Evolutionary conservation across 2,888 invertebrate genomes (phyloP).

Genomic region (Hyalella azteca): DNA sequence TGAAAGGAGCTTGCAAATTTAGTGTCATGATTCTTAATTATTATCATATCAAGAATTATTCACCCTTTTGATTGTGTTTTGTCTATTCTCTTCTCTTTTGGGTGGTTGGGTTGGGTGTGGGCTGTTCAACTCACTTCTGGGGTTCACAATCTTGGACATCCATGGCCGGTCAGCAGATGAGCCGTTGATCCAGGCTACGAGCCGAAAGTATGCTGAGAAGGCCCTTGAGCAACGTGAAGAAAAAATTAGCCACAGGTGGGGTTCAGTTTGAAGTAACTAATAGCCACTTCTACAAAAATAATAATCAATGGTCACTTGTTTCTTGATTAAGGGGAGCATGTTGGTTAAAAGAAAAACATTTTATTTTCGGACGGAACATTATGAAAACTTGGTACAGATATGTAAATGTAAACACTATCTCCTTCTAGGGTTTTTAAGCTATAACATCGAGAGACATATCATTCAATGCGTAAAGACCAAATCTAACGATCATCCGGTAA

Average conservation of each 20-base stretch:
- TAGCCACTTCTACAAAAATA: too few relatives aligned
- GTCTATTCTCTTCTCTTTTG: conserved; percentile 10
- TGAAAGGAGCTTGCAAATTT: neutral
- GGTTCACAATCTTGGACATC: conserved; percentile 74
- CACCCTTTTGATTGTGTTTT: conserved; percentile 27
- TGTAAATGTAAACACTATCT: too few relatives aligned
- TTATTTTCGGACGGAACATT: too few relatives aligned
- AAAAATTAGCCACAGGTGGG: conserved; percentile 99
- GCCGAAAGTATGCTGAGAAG: conserved; percentile 95
- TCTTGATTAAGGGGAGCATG: too few relatives aligned
- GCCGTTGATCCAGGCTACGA: conserved; percentile 98
- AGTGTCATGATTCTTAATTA: neutral
- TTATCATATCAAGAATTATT: neutral
- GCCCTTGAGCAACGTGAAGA: conserved; percentile 99
- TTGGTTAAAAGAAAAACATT: too few relatives aligned
- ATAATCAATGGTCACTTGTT: too few relatives aligned
- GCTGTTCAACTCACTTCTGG: conserved; percentile 15
- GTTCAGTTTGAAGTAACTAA: too few relatives aligned
- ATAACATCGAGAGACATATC: too few relatives aligned
- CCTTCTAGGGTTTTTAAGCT: too few relatives aligned
- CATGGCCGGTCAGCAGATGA: conserved; percentile 98
- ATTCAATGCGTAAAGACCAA: too few relatives aligned
- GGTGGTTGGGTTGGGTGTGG: conserved; percentile 17
- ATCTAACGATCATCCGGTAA: too few relatives aligned
- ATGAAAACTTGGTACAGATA: too few relatives aligned